Evolutionary conservation across 2,888 invertebrate genomes (phyloP).

Genomic region (Incurvaria masculella): DNA sequence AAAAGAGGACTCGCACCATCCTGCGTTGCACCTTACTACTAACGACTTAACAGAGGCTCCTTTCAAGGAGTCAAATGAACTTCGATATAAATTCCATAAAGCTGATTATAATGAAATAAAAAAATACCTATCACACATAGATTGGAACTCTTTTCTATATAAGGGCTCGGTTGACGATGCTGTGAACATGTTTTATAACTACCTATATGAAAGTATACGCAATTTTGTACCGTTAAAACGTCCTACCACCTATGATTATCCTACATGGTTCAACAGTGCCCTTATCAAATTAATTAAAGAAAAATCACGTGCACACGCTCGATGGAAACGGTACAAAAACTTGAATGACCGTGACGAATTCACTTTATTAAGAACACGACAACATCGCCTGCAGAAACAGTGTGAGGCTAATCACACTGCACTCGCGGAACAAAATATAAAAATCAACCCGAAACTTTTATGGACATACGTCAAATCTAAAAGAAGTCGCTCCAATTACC

Average conservation of each 20-base stretch:
- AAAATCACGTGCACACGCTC: neutral
- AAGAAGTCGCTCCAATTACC: neutral
- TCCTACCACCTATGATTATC: neutral
- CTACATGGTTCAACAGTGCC: neutral
- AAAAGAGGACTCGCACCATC: neutral
- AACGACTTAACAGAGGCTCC: neutral
- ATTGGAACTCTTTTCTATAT: neutral
- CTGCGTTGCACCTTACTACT: neutral
- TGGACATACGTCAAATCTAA: neutral
- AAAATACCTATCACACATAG: neutral
- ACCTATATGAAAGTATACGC: neutral
- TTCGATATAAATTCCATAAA: neutral
- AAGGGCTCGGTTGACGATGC: neutral
- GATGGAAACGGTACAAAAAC: neutral
- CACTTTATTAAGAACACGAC: neutral
- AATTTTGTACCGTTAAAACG: neutral
- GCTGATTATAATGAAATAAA: neutral
- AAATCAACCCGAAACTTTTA: neutral
- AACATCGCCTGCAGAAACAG: neutral
- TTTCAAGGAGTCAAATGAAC: neutral
- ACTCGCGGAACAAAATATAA: neutral
- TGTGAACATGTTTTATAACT: neutral
- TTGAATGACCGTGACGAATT: neutral
- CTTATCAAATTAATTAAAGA: neutral
- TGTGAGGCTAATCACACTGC: neutral